phyloP scores from a whole-genome alignment of 1,140 invertebrate genomes.

The Wasmannia auropunctata region DNA sequence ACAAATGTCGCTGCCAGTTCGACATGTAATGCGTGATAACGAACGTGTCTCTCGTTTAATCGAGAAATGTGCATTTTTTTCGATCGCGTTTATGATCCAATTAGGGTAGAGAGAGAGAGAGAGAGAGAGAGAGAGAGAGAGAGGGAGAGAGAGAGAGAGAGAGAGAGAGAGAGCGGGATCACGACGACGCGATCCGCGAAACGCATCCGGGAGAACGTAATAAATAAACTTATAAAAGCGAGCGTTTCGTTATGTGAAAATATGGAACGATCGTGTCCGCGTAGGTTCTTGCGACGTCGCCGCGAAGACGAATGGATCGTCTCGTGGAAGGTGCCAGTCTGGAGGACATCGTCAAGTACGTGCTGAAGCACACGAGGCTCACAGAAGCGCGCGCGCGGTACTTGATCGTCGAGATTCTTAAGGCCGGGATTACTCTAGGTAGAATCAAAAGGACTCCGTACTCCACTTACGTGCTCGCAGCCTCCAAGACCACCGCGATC shows the following conservation, averaged over 20 bases:
- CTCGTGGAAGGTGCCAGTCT: conserved; percentile 74
- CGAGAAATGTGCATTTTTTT: conserved; percentile 23
- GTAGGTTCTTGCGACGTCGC: conserved; percentile 19
- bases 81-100: conserved; percentile 2
- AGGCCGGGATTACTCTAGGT: conserved; percentile 73
- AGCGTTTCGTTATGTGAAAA: conserved; percentile 29
- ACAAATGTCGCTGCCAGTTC: neutral
- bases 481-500: conserved; percentile 62
- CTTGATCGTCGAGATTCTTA: conserved; percentile 77
- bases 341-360: conserved; percentile 78
- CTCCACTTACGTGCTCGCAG: conserved; percentile 72
- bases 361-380: conserved; percentile 73
- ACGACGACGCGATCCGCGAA: neutral
- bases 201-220: neutral
- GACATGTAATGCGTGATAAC: conserved; percentile 26
- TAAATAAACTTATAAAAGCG: conserved; percentile 28
- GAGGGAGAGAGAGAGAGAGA: neutral
- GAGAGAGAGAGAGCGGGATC: neutral
- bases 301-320: conserved; percentile 36
- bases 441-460: conserved; percentile 76
- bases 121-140: neutral
- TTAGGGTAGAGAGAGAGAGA: no score
- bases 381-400: conserved; percentile 71
- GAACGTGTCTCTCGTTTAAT: conserved; percentile 1
- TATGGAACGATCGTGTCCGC: conserved; percentile 57